Evolutionary conservation across 2,888 invertebrate genomes (phyloP), one percentile per base, ranked within the genome.

Genomic region (Arrhopalites spinosus): DNA sequence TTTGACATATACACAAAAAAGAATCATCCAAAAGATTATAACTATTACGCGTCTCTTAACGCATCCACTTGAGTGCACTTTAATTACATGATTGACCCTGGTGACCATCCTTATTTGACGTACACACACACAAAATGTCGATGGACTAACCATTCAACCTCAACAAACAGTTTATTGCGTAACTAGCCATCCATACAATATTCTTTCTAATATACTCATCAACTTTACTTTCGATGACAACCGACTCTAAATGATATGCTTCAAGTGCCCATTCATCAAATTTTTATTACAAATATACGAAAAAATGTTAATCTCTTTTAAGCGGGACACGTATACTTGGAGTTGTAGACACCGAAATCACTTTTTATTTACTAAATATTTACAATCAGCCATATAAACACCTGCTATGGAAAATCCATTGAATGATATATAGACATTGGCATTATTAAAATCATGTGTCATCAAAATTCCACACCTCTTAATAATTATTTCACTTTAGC

Each of bases 41-140:
- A 36, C 3, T 1, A 3, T n/a, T 53, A n/a, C 36, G 11, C 36
- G 36, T 36, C 36, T 36, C 11, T 11, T 11, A 36, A 36, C 36
- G 36, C 36, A 36, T 25, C 59, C 59, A 59, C 59, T 59, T 59
- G 59, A 25, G 59, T 25, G 27, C n/a, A n/a, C 25, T 59, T 59
- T 59, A 59, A 59, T 59, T 59, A 59, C 59, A 59, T 11, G 20
- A 23, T 59, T 59, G 59, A 59, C 59, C 59, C 59, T 59, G 59
- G 27, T 59, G 59, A 59, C 59, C 59, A 59, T 59, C 59, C 20
- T 59, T 59, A 53, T 53, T 53, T n/a, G 11, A n/a, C n/a, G n/a
- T 53, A 53, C 53, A 53, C 53, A 53, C 53, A 53, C n/a, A 23
- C 23, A 53, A 53, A 20, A 20, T 53, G 53, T 53, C 2, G 20